phyloP scores from a whole-genome alignment of 2,888 invertebrate genomes.

The Drosophila yooni region DNA sequence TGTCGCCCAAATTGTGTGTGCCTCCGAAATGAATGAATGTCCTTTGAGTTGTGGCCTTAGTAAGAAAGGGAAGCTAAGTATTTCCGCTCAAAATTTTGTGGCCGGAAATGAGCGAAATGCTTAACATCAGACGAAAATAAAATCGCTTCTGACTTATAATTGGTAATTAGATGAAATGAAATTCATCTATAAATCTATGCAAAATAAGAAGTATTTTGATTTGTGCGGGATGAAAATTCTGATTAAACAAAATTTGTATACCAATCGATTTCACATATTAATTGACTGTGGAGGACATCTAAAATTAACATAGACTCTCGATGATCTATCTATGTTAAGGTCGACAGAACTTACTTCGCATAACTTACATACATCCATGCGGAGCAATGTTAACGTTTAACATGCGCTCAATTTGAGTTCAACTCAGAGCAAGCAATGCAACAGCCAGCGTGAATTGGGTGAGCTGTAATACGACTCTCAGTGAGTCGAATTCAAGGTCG shows the following conservation, averaged over 20 bases:
- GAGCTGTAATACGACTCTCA: slow-evolving; percentile 36
- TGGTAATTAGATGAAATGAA: slow-evolving; percentile 8
- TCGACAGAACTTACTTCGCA: not conserved
- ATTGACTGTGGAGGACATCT: not conserved
- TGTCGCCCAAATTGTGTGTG: slow-evolving; percentile 31
- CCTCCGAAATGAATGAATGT: slow-evolving; percentile 8
- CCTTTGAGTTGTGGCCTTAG: slow-evolving; percentile 3
- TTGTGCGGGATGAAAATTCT: not conserved
- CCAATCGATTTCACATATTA: not conserved
- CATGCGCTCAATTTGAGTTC: slow-evolving; percentile 5
- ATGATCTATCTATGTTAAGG: slow-evolving; percentile 13
- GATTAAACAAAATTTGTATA: not conserved
- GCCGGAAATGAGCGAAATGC: slow-evolving; percentile 41
- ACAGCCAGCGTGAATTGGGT: slow-evolving; percentile 38
- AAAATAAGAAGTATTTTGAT: not conserved
- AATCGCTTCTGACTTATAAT: not conserved
- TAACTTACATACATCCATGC: not conserved
- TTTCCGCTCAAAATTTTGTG: slow-evolving; percentile 41
- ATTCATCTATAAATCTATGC: not conserved
- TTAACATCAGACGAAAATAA: slow-evolving; percentile 13
- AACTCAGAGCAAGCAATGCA: slow-evolving; percentile 17
- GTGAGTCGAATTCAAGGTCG: slow-evolving; percentile 72
- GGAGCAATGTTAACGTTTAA: slow-evolving; percentile 27
- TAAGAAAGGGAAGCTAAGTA: slow-evolving; percentile 25
- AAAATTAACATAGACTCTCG: not conserved